phyloP scores from a whole-genome alignment of 1,140 invertebrate species.

The Drosophila malerkotliana region DNA sequence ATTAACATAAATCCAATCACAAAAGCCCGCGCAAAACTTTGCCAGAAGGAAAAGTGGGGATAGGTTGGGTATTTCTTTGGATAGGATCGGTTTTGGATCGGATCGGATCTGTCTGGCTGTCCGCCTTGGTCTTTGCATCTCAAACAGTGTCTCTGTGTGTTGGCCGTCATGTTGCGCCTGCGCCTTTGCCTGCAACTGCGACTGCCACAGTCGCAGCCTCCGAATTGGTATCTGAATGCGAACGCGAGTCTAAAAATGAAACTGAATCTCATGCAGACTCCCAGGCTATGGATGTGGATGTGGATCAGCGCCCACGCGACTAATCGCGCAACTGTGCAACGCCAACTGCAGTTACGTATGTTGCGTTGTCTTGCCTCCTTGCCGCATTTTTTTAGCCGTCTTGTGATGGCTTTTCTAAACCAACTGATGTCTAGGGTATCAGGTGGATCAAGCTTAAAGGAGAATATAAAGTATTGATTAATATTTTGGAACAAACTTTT shows the following conservation, averaged over 20 bases:
- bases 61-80: constrained; percentile 12
- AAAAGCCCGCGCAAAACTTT: constrained; percentile 69
- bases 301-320: constrained; percentile 45
- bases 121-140: constrained; percentile 60
- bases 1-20: constrained; percentile 82
- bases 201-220: constrained; percentile 10
- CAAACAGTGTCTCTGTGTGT: constrained; percentile 69
- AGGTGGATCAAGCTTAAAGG: background rate
- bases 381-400: constrained; percentile 15
- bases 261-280: constrained; percentile 13
- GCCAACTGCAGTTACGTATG: constrained; percentile 76
- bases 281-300: constrained; percentile 9
- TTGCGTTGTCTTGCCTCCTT: constrained; percentile 61
- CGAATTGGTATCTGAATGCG: constrained; percentile 4
- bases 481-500: background rate
- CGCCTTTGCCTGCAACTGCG: constrained; percentile 58
- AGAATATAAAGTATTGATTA: background rate
- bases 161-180: constrained; percentile 79
- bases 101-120: constrained; percentile 52
- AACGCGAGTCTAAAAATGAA: constrained; percentile 8
- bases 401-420: constrained; percentile 67
- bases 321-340: constrained; percentile 55
- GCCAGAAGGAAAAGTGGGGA: constrained; percentile 30
- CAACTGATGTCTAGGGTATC: constrained; percentile 31
- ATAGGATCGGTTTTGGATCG: constrained; percentile 17